A percentile compares a stretch with the other conserved stretches of the same genome.
Conservation (phyloP, 2,113 vertebrate genomes). For the Grammatotria lemairii region DNA sequence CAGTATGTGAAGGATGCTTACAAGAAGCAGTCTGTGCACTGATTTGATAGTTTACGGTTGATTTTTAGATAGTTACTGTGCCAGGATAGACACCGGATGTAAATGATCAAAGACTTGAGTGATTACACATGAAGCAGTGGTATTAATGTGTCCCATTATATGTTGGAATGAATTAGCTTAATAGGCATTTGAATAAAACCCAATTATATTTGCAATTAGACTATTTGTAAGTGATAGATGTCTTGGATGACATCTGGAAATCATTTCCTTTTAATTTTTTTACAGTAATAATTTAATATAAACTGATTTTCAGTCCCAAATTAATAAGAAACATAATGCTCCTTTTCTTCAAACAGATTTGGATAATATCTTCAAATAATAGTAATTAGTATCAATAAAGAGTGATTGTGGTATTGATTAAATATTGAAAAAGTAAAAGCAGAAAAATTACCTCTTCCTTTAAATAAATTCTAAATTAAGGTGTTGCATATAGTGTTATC, state of each 20-base stretch:
- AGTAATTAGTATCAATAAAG: neutral
- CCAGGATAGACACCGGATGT: neutral
- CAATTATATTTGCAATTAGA: neutral
- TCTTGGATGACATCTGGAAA: neutral
- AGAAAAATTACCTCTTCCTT: neutral
- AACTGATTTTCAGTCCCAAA: neutral
- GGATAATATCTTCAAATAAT: neutral
- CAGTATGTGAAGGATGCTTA: neutral
- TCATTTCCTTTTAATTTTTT: neutral
- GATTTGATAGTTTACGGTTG: neutral
- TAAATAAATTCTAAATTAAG: neutral
- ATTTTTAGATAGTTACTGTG: neutral
- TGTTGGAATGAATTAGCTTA: neutral
- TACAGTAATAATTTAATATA: neutral
- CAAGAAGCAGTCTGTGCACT: neutral
- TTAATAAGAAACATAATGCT: neutral
- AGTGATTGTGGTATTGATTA: neutral
- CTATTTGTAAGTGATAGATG: neutral
- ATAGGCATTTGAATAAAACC: neutral
- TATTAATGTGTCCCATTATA: neutral
- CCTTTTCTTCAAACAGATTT: neutral
- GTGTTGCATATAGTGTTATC: neutral
- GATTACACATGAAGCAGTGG: neutral
- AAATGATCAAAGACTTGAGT: neutral
- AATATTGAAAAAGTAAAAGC: neutral